Evolutionary conservation across 2,797 vertebrate species (phyloP).

Genomic region (Silurus aristotelis): DNA sequence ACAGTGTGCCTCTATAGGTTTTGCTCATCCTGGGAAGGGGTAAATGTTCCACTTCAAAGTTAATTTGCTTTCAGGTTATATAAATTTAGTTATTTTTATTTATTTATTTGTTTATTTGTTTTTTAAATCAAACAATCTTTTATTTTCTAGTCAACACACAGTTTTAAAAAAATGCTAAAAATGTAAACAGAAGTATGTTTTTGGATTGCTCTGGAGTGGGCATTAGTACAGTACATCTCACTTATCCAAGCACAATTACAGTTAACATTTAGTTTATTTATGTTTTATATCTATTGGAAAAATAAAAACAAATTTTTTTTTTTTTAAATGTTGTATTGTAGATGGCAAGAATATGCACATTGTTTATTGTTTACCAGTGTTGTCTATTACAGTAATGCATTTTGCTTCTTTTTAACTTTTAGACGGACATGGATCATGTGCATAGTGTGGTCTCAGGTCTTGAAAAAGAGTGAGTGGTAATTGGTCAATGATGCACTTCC

Average conservation of each 20-base stretch:
- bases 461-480: conserved; percentile 89
- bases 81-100: neutral
- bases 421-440: conserved; percentile 93
- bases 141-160: neutral
- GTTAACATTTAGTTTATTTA: neutral
- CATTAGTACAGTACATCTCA: neutral
- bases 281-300: neutral
- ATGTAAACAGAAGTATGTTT: neutral
- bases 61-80: neutral
- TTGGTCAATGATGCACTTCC: no score
- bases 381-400: neutral
- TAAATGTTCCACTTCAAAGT: neutral
- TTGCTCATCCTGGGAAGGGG: neutral
- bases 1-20: neutral
- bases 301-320: no score
- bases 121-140: neutral
- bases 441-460: conserved; percentile 86
- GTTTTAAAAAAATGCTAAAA: neutral
- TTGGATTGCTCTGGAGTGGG: neutral
- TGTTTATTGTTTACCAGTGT: neutral
- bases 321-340: neutral
- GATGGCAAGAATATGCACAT: neutral
- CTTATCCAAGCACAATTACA: neutral
- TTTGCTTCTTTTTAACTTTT: conserved; percentile 29
- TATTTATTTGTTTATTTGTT: no score